A percentile compares a stretch with the other conserved stretches of the same genome.
Conservation (phyloP, 2,113 vertebrate genomes). For the Mesembrinibis cayennensis region DNA sequence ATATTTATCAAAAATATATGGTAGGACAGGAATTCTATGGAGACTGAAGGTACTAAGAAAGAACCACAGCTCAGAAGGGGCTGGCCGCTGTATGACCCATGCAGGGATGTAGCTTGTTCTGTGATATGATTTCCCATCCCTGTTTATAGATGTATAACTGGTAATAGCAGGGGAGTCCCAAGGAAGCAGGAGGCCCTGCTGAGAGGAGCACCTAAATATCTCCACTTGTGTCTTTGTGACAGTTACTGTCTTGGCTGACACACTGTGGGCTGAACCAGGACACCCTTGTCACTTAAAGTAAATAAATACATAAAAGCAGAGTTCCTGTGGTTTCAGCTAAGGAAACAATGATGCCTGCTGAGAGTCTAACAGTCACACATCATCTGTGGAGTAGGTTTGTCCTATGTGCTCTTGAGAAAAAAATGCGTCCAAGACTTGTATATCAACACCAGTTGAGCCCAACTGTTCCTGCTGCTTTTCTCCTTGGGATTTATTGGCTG, state of each 20-base stretch:
- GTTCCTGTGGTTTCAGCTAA: neutral
- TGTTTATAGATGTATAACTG: neutral
- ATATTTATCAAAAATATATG: neutral
- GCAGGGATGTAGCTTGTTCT: neutral
- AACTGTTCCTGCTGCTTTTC: neutral
- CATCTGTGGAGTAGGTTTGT: neutral
- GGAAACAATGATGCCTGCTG: neutral
- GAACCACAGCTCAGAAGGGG: fast-evolving
- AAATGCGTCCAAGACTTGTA: neutral
- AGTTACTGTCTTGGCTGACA: neutral
- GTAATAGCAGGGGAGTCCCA: neutral
- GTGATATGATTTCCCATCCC: neutral
- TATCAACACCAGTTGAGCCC: neutral
- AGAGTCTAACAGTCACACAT: neutral
- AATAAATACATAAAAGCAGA: neutral
- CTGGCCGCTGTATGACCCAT: neutral
- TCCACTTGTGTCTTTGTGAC: fast-evolving
- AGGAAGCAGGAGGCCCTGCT: fast-evolving
- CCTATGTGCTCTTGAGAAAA: neutral
- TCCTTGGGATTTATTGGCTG: neutral
- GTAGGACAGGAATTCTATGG: neutral
- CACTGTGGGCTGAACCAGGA: fast-evolving
- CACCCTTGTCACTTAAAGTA: neutral
- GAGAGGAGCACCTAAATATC: neutral
- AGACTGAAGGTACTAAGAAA: neutral